Base-by-base conservation (phyloP, 2,113 vertebrate species). In the Psettodes erumei region DNA sequence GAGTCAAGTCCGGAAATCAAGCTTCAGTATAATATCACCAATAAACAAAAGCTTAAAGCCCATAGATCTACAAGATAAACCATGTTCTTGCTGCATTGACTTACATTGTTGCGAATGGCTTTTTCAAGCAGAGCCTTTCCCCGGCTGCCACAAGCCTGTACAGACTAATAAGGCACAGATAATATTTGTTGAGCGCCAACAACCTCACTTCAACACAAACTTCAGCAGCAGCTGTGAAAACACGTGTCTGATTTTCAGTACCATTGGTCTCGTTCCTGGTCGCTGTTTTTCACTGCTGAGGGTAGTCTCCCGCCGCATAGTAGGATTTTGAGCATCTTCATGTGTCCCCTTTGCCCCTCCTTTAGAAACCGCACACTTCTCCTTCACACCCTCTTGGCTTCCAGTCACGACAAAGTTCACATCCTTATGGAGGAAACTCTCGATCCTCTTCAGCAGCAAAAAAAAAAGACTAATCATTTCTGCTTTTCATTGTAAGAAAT, bases 341-440 rank as follows among this genome's bases (percentile, higher is more conserved):
- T 37, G 81, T 0, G 21, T 33, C 6, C 23, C 42, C 40, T 84
- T 82, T 21, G n/a, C 12, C 13, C 19, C 72, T 35, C 33, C 42
- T 25, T 81, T 86, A 28, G 42, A n/a, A 5, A 51, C 74, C 5
- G 33, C 15, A 56, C 13, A 5, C 16, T 53, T 88, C 21, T 56
- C 67, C 9, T 74, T 75, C 18, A 48, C 33, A 8, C 7, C 56
- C 6, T 75, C 81, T 65, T 76, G 92, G 79, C 63, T 94, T 85
- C 93, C 95, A 61, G 95, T 96, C 75, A 97, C 93, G 45, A 98
- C 91, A 0, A 93, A 96, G 72, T 77, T 95, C 54, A 97, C 91
- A 84, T 98, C 96, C 86, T 94, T 96, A 86, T 96, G 96, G 21
- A 98, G 92, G 84, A 98, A 98, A 87, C 95, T 95, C 86, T 98